Evolutionary conservation across 2,888 invertebrate genomes (phyloP).

Genomic region (Pterostichus niger): DNA sequence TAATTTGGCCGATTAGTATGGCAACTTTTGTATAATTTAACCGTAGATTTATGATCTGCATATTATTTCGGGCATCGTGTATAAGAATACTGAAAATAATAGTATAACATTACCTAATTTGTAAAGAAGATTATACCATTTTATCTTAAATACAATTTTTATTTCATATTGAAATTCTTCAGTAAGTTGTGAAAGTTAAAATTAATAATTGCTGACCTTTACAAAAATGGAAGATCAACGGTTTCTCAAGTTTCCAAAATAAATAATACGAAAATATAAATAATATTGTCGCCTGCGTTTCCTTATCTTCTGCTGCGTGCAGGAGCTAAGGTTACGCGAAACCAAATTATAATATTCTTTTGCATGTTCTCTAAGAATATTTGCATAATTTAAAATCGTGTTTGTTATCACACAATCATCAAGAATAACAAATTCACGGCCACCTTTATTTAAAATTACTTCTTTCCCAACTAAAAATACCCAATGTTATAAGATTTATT

Average conservation of each 20-base stretch:
- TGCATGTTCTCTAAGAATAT: constrained; percentile 26
- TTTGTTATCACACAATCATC: constrained; percentile 30
- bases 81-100: too few species aligned
- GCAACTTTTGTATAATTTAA: too few species aligned
- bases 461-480: constrained; percentile 13
- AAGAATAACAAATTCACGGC: background rate
- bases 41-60: too few species aligned
- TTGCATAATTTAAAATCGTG: constrained; percentile 54
- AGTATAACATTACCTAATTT: too few species aligned
- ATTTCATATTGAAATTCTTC: too few species aligned
- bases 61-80: too few species aligned
- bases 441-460: constrained; percentile 9
- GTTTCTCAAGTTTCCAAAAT: background rate
- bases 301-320: constrained; percentile 33
- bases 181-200: too few species aligned
- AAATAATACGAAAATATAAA: constrained; percentile 26
- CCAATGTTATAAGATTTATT: too few species aligned
- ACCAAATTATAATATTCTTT: constrained; percentile 51
- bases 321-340: background rate
- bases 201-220: too few species aligned
- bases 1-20: too few species aligned
- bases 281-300: constrained; percentile 11
- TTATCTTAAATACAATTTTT: too few species aligned
- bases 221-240: background rate
- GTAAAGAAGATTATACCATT: too few species aligned